phyloP scores from a whole-genome alignment of 2,888 invertebrate species.

The Agonopterix arenella region DNA sequence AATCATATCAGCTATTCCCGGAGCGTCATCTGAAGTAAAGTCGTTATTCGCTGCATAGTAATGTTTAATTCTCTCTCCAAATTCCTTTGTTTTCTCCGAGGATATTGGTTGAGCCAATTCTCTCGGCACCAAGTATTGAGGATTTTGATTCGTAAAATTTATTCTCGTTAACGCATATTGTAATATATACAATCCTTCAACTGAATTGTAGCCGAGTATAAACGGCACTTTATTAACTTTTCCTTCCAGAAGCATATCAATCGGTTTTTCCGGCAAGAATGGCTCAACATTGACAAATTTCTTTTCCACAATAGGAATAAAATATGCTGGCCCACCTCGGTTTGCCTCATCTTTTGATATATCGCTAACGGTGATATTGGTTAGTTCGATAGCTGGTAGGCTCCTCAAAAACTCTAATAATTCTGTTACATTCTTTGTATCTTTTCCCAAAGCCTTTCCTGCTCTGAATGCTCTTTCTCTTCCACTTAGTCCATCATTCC shows the following conservation, averaged over 20 bases:
- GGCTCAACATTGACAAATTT: conserved; percentile 22
- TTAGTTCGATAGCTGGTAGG: conserved; percentile 20
- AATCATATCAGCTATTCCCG: conserved; percentile 14
- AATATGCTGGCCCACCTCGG: conserved; percentile 28
- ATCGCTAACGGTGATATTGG: conserved; percentile 19
- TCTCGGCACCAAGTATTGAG: conserved; percentile 24
- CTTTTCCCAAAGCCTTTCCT: conserved; percentile 20
- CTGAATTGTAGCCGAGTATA: conserved; percentile 30
- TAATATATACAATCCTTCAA: conserved; percentile 26
- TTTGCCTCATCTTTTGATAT: conserved; percentile 24
- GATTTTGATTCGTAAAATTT: conserved; percentile 22
- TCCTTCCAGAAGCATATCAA: conserved; percentile 23
- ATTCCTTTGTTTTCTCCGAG: conserved; percentile 13
- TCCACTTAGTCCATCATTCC: conserved; percentile 16
- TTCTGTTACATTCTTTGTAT: conserved; percentile 16
- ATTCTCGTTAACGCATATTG: conserved; percentile 18
- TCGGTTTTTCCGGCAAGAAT: conserved; percentile 27
- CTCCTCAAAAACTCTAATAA: conserved; percentile 22
- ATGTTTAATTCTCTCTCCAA: conserved; percentile 20
- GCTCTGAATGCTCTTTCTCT: conserved; percentile 19
- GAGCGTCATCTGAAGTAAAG: conserved; percentile 17
- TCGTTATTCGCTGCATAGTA: conserved; percentile 25
- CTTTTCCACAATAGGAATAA: conserved; percentile 37
- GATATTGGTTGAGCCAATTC: conserved; percentile 20
- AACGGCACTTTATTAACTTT: conserved; percentile 26